These are phyloP conservation scores for Anoura caudifer DNA, from an alignment of 2,113 vertebrate genomes.

Conservation along the genomic window DNA sequence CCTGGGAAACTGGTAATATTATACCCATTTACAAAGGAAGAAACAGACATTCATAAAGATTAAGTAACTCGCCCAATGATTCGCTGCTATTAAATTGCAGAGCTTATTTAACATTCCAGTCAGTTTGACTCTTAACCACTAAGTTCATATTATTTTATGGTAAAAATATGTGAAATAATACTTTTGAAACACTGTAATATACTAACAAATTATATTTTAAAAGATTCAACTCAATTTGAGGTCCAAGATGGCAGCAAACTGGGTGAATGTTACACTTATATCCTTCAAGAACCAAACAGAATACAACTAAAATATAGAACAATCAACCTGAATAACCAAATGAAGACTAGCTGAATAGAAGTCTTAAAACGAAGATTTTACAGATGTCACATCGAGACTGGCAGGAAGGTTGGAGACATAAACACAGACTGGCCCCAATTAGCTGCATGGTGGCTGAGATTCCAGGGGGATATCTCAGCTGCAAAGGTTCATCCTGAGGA, in stretches of 20 bases:
- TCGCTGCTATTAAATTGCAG: not conserved
- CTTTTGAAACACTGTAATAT: not conserved
- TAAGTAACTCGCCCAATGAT: not conserved
- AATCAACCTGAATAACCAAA: not conserved
- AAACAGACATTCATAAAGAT: not conserved
- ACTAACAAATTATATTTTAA: not conserved
- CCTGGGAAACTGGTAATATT: not conserved
- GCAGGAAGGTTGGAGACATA: not conserved
- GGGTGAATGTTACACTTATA: not conserved
- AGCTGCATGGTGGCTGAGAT: not conserved
- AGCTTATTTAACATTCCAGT: not conserved
- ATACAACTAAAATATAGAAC: not conserved
- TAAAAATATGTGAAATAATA: conserved; percentile 27
- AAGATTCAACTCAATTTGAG: not conserved
- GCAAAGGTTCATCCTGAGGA: not conserved
- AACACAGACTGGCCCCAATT: not conserved
- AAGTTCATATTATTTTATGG: not conserved
- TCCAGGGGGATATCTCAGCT: not conserved
- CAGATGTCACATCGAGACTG: not conserved
- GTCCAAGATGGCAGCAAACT: not conserved
- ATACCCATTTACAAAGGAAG: not conserved
- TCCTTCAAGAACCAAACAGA: not conserved
- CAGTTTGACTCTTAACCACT: not conserved
- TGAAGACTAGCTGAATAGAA: not conserved
- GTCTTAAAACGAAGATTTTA: not conserved